Evolutionary conservation across 2,113 vertebrate species (phyloP).

Genomic region (Albula goreensis): DNA sequence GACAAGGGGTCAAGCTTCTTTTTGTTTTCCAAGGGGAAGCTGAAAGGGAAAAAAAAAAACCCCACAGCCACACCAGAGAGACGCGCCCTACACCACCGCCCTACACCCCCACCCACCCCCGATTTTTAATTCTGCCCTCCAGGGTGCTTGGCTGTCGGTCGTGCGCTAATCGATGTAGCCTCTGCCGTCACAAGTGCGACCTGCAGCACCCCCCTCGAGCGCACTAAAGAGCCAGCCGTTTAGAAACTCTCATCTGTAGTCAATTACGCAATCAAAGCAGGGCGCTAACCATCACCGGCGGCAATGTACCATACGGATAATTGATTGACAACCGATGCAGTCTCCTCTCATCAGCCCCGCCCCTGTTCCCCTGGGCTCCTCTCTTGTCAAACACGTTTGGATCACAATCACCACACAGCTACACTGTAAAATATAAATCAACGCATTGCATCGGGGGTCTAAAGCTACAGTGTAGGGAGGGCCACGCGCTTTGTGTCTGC

Average conservation of each 20-base stretch:
- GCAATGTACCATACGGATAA: not conserved
- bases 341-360: not conserved
- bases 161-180: slow-evolving; percentile 46
- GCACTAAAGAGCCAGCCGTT: not conserved
- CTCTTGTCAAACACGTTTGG: no score
- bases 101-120: no score
- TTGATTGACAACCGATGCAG: not conserved
- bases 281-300: slow-evolving; percentile 39
- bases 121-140: slow-evolving; percentile 39
- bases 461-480: no score
- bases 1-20: slow-evolving; percentile 50
- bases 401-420: no score
- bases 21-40: slow-evolving; percentile 52
- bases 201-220: not conserved
- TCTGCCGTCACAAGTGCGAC: slow-evolving; percentile 6
- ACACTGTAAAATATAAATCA: no score
- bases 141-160: not conserved
- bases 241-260: slow-evolving; percentile 21
- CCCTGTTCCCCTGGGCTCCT: no score
- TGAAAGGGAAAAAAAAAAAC: not conserved
- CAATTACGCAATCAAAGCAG: slow-evolving; percentile 33
- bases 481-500: no score
- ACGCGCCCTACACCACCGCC: no score
- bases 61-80: no score
- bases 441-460: no score